These are phyloP conservation scores for Euura saliciscinereae DNA, from an alignment of 1,140 invertebrate species.

Conservation along the genomic window DNA sequence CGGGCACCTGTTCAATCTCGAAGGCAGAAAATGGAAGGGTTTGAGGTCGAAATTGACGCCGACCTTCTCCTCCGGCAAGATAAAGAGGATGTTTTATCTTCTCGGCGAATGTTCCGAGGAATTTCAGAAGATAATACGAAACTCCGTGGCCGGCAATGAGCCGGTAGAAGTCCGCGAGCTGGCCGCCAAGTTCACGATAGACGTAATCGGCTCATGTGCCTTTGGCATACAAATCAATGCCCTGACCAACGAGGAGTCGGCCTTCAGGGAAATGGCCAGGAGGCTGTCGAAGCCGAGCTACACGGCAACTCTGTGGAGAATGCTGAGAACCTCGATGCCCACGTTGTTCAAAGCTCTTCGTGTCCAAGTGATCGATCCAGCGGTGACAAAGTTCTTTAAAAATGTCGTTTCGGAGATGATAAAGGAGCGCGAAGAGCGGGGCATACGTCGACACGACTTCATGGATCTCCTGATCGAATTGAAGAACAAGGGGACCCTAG, in stretches of 20 bases:
- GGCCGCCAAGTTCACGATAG: slow-evolving; percentile 61
- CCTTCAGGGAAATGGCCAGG: slow-evolving; percentile 50
- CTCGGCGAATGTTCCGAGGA: slow-evolving; percentile 51
- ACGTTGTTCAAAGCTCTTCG: slow-evolving; percentile 47
- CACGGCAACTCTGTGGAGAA: slow-evolving; percentile 48
- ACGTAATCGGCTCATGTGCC: slow-evolving; percentile 65
- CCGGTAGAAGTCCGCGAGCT: slow-evolving; percentile 54
- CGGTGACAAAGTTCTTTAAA: slow-evolving; percentile 61
- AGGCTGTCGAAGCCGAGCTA: slow-evolving; percentile 63
- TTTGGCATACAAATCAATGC: slow-evolving; percentile 66
- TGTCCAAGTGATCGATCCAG: slow-evolving; percentile 58
- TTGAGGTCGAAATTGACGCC: slow-evolving; percentile 60
- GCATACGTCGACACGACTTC: slow-evolving; percentile 63
- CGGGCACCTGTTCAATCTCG: slow-evolving; percentile 52
- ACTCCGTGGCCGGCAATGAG: slow-evolving; percentile 17
- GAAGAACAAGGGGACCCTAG: slow-evolving; percentile 59
- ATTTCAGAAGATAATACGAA: slow-evolving; percentile 36
- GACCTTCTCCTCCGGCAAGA: slow-evolving; percentile 61
- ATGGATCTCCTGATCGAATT: slow-evolving; percentile 66
- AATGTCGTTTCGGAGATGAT: slow-evolving; percentile 63
- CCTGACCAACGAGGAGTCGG: slow-evolving; percentile 56
- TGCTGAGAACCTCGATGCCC: slow-evolving; percentile 47
- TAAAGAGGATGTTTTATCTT: slow-evolving; percentile 63
- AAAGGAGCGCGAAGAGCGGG: slow-evolving; percentile 54
- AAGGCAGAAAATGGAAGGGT: slow-evolving; percentile 59